Conservation (phyloP, 2,113 vertebrate species). For the Campylomormyrus numenius region DNA sequence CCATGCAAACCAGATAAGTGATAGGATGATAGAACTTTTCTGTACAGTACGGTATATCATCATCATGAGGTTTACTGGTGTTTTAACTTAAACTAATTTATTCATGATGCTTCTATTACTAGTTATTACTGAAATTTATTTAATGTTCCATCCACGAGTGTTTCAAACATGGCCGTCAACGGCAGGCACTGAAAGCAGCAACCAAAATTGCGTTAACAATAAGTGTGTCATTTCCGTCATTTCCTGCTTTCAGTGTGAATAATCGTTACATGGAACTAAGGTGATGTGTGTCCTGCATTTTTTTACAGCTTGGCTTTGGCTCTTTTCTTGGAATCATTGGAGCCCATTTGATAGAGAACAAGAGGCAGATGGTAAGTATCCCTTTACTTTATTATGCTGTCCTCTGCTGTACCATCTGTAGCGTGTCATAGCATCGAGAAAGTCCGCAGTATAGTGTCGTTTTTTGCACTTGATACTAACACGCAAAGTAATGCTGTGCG, state of each 20-base stretch:
- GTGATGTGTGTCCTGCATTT: not conserved
- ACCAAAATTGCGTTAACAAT: not conserved
- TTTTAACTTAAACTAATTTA: not conserved
- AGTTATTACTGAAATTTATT: not conserved
- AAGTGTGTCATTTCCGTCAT: not conserved
- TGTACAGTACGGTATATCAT: not conserved
- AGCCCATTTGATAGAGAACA: conserved; percentile 94
- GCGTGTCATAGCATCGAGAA: not conserved
- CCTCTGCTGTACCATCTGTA: conserved; percentile 17
- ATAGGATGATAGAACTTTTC: not conserved
- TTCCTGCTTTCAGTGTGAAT: not conserved
- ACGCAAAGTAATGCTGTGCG: not conserved
- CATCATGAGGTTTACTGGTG: not conserved
- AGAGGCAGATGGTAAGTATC: conserved; percentile 92
- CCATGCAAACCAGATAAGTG: not conserved
- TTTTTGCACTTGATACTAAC: not conserved
- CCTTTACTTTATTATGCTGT: conserved; percentile 33
- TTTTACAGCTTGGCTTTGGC: conserved; percentile 91
- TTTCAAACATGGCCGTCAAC: not conserved
- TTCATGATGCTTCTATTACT: not conserved
- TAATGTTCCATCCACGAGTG: not conserved
- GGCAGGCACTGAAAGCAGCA: not conserved
- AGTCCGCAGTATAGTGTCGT: not conserved
- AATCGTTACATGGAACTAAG: not conserved
- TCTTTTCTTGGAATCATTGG: conserved; percentile 98